Percentiles rank a stretch among this genome's conserved stretches.
Evolutionary conservation across 2,888 invertebrate genomes (phyloP).

Genomic region (Drosophila flavopinicola): DNA sequence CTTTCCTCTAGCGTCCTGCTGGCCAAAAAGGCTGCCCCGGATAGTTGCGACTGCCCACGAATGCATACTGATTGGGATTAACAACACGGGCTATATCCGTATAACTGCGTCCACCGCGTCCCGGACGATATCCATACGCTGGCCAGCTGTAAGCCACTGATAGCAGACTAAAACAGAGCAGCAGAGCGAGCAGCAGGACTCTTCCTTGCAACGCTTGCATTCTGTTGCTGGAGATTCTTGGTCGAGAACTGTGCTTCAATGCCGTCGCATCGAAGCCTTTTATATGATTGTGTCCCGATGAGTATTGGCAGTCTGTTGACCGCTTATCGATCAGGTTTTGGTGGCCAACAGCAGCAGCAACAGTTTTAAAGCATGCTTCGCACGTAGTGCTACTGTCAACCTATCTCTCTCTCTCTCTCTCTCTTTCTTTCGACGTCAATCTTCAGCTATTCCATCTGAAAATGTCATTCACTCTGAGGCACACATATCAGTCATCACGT

Average conservation of each 20-base stretch:
- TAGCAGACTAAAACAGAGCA: slow-evolving; percentile 39
- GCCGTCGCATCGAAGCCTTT: slow-evolving; percentile 39
- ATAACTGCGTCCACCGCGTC: slow-evolving; percentile 86
- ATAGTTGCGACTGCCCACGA: slow-evolving; percentile 83
- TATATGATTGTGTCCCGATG: slow-evolving; percentile 47
- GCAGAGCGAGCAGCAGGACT: slow-evolving; percentile 19
- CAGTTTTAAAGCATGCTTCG: slow-evolving; percentile 41
- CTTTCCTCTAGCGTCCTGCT: slow-evolving; percentile 41
- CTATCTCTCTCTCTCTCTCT: slow-evolving; percentile 14
- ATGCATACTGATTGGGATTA: slow-evolving; percentile 86
- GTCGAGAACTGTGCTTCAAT: slow-evolving; percentile 50
- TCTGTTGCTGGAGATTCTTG: slow-evolving; percentile 35
- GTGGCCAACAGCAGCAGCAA: slow-evolving; percentile 19
- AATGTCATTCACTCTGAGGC: slow-evolving; percentile 65
- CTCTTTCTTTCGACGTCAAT: slow-evolving; percentile 17
- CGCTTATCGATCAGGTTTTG: slow-evolving; percentile 68
- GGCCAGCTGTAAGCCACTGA: slow-evolving; percentile 19
- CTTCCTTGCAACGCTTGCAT: slow-evolving; percentile 42
- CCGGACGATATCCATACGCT: slow-evolving; percentile 18
- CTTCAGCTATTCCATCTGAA: slow-evolving; percentile 36
- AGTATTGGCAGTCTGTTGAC: slow-evolving; percentile 39
- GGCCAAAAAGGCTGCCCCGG: slow-evolving; percentile 87
- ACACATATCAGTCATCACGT: slow-evolving; percentile 27
- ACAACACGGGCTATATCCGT: slow-evolving; percentile 89
- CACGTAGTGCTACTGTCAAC: slow-evolving; percentile 52